A percentile compares a stretch with the other conserved stretches of the same genome.
Conservation (phyloP, 2,797 vertebrate genomes). For the Girardinus metallicus region DNA sequence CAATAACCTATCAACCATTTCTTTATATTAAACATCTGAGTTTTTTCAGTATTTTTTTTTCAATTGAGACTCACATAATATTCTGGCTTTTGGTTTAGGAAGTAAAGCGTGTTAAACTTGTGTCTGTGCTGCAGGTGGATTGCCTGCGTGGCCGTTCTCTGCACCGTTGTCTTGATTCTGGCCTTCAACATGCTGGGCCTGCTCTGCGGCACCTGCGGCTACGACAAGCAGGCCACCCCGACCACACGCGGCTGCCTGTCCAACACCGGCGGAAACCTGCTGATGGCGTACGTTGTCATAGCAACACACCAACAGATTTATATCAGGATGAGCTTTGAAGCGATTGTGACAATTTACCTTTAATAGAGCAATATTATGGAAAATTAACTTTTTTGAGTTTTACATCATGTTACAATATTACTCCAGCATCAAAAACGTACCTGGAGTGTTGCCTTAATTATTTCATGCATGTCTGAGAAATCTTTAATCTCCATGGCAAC, state of each 20-base stretch:
- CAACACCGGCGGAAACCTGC: slow-evolving; percentile 93
- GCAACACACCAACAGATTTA: neutral
- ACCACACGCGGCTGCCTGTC: slow-evolving; percentile 93
- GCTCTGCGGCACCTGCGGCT: slow-evolving; percentile 89
- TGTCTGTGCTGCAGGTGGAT: slow-evolving; percentile 85
- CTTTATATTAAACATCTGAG: neutral
- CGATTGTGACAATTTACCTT: neutral
- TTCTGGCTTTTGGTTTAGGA: neutral
- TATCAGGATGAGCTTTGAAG: neutral
- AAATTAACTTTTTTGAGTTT: no score
- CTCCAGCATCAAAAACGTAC: no score
- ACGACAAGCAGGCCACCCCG: slow-evolving; percentile 89
- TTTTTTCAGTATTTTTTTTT: neutral
- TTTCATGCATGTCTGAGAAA: no score
- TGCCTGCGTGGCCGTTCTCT: slow-evolving; percentile 86
- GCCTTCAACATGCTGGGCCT: slow-evolving; percentile 91
- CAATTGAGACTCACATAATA: neutral
- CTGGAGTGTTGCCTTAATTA: no score
- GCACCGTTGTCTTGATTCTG: slow-evolving; percentile 86
- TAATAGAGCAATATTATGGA: no score
- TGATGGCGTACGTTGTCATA: slow-evolving; percentile 90
- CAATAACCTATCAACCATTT: neutral
- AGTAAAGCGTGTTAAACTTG: neutral
- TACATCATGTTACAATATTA: no score
- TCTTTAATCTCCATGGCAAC: no score